Percentiles rank a stretch among this genome's conserved stretches.
Conservation (phyloP, 2,888 invertebrate species). For the Cyclophora punctaria region DNA sequence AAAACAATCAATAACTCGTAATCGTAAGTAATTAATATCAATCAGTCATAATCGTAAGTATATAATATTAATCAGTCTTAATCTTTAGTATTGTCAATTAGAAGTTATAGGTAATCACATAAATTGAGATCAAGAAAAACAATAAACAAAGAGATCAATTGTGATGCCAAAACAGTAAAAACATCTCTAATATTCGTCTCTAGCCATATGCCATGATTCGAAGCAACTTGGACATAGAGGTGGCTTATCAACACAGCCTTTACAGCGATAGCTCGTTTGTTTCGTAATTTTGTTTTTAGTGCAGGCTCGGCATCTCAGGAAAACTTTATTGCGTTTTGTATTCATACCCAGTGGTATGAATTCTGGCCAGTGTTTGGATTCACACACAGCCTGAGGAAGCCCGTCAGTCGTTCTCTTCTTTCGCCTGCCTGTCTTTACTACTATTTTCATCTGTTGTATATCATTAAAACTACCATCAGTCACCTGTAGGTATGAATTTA, state of each 20-base stretch:
- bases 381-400: neutral
- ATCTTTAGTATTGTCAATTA: too few relatives aligned
- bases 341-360: constrained; percentile 1
- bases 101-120: too few relatives aligned
- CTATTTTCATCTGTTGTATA: constrained; percentile 1
- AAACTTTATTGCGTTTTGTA: neutral
- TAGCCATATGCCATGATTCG: constrained; percentile 1
- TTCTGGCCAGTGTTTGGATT: constrained; percentile 3
- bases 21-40: too few relatives aligned
- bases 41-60: too few relatives aligned
- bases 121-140: constrained; percentile 4
- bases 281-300: constrained; percentile 1
- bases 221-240: constrained; percentile 2
- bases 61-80: too few relatives aligned
- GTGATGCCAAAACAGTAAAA: constrained; percentile 1
- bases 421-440: constrained; percentile 1
- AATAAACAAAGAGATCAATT: neutral
- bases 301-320: constrained; percentile 2
- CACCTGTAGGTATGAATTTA: neutral
- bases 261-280: constrained; percentile 2
- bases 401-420: constrained; percentile 1
- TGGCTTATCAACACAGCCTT: constrained; percentile 1
- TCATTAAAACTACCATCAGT: constrained; percentile 1
- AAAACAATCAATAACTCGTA: neutral
- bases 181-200: neutral